A percentile compares a stretch with the other conserved stretches of the same genome.
phyloP scores from a whole-genome alignment of 2,797 vertebrate genomes.

The Pyrrhura leucotis region DNA sequence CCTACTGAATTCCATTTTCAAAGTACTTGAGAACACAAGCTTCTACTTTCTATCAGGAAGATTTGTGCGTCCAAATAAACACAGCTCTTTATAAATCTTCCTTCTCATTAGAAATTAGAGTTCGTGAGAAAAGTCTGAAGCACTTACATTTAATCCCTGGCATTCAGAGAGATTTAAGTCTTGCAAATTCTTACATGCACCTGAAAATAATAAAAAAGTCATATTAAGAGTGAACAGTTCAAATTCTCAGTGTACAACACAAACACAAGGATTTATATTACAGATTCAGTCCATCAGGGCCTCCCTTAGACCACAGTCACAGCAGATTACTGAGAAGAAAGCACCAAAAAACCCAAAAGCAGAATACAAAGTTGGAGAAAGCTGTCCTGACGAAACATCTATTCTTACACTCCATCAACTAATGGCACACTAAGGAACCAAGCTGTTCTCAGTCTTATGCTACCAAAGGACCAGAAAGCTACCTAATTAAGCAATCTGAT shows the following conservation, averaged over 20 bases:
- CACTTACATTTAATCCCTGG: slow-evolving; percentile 82
- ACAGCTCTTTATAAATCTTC: not conserved
- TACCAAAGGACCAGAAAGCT: not conserved
- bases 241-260: not conserved
- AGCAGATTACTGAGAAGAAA: not conserved
- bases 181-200: slow-evolving; percentile 86
- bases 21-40: not conserved
- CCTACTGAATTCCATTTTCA: not conserved
- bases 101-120: not conserved
- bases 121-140: not conserved
- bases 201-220: slow-evolving; percentile 65
- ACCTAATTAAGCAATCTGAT: not conserved
- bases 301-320: not conserved
- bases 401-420: not conserved
- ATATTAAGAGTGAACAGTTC: not conserved
- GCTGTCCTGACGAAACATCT: not conserved
- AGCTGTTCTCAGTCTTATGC: not conserved
- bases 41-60: not conserved
- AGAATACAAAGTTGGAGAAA: not conserved
- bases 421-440: not conserved
- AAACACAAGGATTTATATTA: not conserved
- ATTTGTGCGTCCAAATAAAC: not conserved
- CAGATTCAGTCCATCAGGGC: not conserved
- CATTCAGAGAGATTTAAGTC: slow-evolving; percentile 87
- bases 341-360: not conserved